A percentile compares a stretch with the other conserved stretches of the same genome.
These are phyloP conservation scores for Pelecanoides urinatrix DNA, from an alignment of 2,113 vertebrate species.

Conservation along the genomic window DNA sequence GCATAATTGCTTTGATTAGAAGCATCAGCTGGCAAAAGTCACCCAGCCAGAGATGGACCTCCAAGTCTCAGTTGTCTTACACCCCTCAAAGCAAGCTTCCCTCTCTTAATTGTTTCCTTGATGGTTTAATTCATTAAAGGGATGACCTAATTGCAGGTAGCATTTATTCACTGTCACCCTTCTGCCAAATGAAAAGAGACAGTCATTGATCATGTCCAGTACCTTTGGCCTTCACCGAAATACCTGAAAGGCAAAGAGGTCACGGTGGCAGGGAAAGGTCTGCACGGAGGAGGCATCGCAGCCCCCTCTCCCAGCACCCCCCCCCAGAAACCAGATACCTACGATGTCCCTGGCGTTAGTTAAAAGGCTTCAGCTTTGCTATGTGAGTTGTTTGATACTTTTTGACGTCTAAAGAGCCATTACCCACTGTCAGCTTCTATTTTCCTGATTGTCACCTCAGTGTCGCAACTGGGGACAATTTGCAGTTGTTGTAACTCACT, in stretches of 20 bases:
- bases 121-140: not conserved
- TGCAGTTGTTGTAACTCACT: not conserved
- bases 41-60: not conserved
- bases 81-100: not conserved
- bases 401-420: not conserved
- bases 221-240: not conserved
- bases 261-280: not conserved
- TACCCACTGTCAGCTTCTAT: not conserved
- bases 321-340: not conserved
- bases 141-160: not conserved
- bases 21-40: not conserved
- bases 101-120: not conserved
- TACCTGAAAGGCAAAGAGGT: not conserved
- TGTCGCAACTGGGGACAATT: fast-evolving
- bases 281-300: fast-evolving
- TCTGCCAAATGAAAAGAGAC: not conserved
- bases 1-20: not conserved
- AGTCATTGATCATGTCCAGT: not conserved
- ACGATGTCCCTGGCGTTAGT: fast-evolving
- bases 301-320: not conserved
- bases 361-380: not conserved
- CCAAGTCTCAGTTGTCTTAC: not conserved
- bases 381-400: not conserved
- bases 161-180: not conserved
- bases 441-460: not conserved